Base-by-base conservation (phyloP, 1,140 invertebrate species). In the Amphibalanus amphitrite region DNA sequence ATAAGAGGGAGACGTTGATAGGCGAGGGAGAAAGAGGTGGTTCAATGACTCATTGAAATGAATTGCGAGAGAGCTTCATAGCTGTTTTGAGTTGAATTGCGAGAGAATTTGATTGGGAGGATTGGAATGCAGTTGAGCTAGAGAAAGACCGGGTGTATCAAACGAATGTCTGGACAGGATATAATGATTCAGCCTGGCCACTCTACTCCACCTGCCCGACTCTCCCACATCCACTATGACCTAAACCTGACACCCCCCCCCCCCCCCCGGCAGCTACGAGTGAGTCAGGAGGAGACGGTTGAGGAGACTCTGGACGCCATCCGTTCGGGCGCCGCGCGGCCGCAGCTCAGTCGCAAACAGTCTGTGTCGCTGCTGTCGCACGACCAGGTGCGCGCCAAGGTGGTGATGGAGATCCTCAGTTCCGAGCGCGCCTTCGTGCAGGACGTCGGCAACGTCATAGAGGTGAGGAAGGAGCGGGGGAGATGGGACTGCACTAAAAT, bases 341-440 rank as follows among this genome's bases (percentile, higher is more conserved):
- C 79, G 15, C 81, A 82, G 71, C 75, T 84, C 0, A 78, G 83
- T 47, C 78, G 82, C 74, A 81, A 73, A 70, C 72, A 71, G 68
- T 76, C 82, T 73, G 80, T 85, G 65, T 84, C 83, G 4, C 77
- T 84, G 17, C 77, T 85, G 29, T 86, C 85, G 29, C 86, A 85
- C 75, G 86, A 87, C 74, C 87, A 89, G 80, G 87, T 90, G 28
- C 80, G 90, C 26, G 85, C 87, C 23, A 90, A 89, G 79, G 89
- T 92, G 15, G 86, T 93, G 65, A 84, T 88, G 71, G 90, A 92
- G 79, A 84, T 92, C 65, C 83, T 92, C 71, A 84, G 85, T 70
- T 91, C 90, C 0, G 90, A 93, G 79, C 79, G 87, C 64, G 90
- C 92, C 77, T 92, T 91, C 79, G 90, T 92, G 0, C 88, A 89